Evolutionary conservation across 2,797 vertebrate species (phyloP).

Genomic region (Acanthis flammea): DNA sequence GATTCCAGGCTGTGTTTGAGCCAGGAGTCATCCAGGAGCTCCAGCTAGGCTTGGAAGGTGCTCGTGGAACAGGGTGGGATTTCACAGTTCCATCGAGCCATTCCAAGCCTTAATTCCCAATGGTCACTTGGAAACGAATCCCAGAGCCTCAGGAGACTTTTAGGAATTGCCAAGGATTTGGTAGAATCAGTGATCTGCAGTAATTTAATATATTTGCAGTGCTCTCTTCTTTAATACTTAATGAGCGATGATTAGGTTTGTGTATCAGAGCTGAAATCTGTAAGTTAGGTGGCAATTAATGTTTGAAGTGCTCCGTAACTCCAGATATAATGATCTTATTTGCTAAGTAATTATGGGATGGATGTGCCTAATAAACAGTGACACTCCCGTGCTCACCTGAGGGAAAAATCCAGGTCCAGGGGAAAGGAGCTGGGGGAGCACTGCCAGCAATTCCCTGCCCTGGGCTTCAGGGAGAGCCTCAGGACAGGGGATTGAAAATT

Average conservation of each 20-base stretch:
- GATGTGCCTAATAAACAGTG: conserved; percentile 37
- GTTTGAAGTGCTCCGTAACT: conserved; percentile 40
- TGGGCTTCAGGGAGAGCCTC: neutral
- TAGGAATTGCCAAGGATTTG: conserved; percentile 17
- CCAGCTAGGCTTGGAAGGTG: accelerated
- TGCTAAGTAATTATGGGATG: conserved; percentile 32
- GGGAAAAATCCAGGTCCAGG: neutral
- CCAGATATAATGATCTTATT: conserved; percentile 37
- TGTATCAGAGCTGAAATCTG: conserved; percentile 25
- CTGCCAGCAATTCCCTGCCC: neutral
- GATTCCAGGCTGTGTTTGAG: accelerated
- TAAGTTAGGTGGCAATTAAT: conserved; percentile 58
- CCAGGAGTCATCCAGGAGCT: neutral
- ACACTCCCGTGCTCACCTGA: neutral
- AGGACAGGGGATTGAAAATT: no score
- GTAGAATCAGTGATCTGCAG: conserved; percentile 29
- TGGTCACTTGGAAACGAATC: neutral
- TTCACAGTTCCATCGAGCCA: neutral
- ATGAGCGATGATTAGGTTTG: conserved; percentile 46
- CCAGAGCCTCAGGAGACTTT: neutral
- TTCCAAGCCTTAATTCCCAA: neutral
- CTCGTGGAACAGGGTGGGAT: neutral
- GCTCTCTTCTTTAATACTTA: conserved; percentile 55
- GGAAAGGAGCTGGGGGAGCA: no score
- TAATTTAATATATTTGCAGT: conserved; percentile 64